phyloP scores from a whole-genome alignment of 2,888 invertebrate species.

The Elmis aenea region DNA sequence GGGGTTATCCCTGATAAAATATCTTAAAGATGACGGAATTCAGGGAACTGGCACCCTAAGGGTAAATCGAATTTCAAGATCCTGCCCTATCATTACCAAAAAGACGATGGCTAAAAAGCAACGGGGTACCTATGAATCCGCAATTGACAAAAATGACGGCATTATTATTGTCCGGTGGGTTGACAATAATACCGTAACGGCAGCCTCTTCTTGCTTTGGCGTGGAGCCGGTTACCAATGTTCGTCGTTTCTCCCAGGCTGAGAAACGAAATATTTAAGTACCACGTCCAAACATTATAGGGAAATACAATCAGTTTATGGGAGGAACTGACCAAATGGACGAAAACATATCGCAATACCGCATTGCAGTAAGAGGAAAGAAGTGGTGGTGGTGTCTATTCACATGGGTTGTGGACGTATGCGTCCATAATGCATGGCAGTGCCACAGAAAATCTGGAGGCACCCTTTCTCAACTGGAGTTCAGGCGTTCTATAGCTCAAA shows the following conservation, averaged over 20 bases:
- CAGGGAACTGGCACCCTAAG: conserved; percentile 23
- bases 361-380: conserved; percentile 25
- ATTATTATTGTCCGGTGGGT: conserved; percentile 17
- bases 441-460: conserved; percentile 6
- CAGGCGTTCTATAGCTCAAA: conserved; percentile 8
- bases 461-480: conserved; percentile 11
- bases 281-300: conserved; percentile 18
- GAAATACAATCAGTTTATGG: conserved; percentile 27
- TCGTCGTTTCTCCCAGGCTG: conserved; percentile 17
- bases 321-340: conserved; percentile 24
- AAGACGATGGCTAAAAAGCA: conserved; percentile 12
- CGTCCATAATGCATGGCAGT: conserved; percentile 16
- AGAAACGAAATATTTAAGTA: conserved; percentile 21
- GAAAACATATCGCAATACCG: conserved; percentile 21
- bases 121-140: no score
- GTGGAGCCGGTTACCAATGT: conserved; percentile 15
- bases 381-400: conserved; percentile 22
- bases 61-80: conserved; percentile 21
- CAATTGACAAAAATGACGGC: conserved; percentile 1
- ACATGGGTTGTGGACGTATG: conserved; percentile 19
- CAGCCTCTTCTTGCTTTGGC: conserved; percentile 15
- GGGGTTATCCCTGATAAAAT: conserved; percentile 12
- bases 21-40: conserved; percentile 18
- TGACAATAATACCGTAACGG: conserved; percentile 23
- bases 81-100: conserved; percentile 17